Conservation (phyloP, 2,888 invertebrate species). For the Nyleta sp. region DNA sequence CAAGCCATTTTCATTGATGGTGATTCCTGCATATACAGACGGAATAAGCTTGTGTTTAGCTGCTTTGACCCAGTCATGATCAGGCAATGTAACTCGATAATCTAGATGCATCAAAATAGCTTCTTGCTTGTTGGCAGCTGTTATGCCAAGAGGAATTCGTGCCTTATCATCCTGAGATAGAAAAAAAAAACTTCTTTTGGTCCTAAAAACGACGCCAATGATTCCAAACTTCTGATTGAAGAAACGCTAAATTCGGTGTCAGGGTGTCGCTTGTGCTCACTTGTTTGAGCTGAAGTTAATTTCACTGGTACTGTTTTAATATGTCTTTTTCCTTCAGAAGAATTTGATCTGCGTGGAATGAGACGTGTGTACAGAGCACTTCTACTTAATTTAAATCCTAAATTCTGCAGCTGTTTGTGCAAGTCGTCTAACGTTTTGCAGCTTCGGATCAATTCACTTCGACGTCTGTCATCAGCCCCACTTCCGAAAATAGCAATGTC, state of each 20-base stretch:
- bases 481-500: slow-evolving; percentile 68
- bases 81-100: slow-evolving; percentile 70
- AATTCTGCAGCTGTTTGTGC: background rate
- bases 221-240: slow-evolving; percentile 68
- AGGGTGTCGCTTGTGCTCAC: slow-evolving; percentile 64
- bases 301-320: slow-evolving; percentile 73
- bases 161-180: slow-evolving; percentile 77
- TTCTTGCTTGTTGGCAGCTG: slow-evolving; percentile 79
- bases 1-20: slow-evolving; percentile 68
- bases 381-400: background rate
- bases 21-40: slow-evolving; percentile 63
- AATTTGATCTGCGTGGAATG: slow-evolving; percentile 67
- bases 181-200: slow-evolving; percentile 62
- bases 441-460: slow-evolving; percentile 37
- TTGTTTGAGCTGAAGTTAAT: slow-evolving; percentile 49
- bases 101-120: slow-evolving; percentile 74
- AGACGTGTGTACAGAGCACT: slow-evolving; percentile 69
- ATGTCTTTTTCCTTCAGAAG: slow-evolving; percentile 71
- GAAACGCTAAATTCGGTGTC: slow-evolving; percentile 66
- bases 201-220: slow-evolving; percentile 69
- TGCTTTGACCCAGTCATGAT: slow-evolving; percentile 76
- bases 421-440: slow-evolving; percentile 30
- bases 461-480: slow-evolving; percentile 40
- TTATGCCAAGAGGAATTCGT: slow-evolving; percentile 76
- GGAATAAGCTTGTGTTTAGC: slow-evolving; percentile 75